Base-by-base conservation (phyloP, 2,797 vertebrate genomes). In the Calcarius lapponicus region DNA sequence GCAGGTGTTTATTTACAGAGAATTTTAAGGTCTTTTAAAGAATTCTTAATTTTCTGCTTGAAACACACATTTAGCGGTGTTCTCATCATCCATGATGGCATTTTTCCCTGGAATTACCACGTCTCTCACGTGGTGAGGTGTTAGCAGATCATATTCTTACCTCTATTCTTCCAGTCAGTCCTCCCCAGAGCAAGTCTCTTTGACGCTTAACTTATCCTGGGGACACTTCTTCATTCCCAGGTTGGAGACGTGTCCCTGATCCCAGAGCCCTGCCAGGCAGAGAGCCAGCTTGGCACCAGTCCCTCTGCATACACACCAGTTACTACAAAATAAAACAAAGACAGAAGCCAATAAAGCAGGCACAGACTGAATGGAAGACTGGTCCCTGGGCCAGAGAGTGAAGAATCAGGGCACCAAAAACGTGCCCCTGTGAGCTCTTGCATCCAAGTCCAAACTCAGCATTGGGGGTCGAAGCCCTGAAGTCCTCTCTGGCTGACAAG, bases 231-330 rank as follows among this genome's bases (percentile, higher is more conserved):
- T 29, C 45, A 81, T 43, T 84, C 24, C 22, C 45, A 51, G 0
- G 5, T 48, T 58, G 42, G 60, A 84, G n/a, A 73, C 6, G 3
- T 7, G 3, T 4, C 5, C 10, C 11, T 74, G 22, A 56, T 32
- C 26, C 26, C 28, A 29, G 6, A 56, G n/a, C 13, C 13, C 26
- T 53, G 11, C 11, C 38, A 65, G 11, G 36, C 20, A 6, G 26
- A 74, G 24, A 79, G 7, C 2, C 43, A 51, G 8, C 32, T 60
- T 71, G 31, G 10, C 26, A 50, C 4, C 50, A 48, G 26, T 45
- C 48, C 29, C 14, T 61, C 11, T 11, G 11, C 0, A 0, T 3
- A 19, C 7, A 54, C 18, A 28, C 5, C 3, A 2, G 22, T 36
- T 53, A 38, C 38, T 79, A 20, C 36, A 61, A 83, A 73, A 73